phyloP scores from a whole-genome alignment of 2,888 invertebrate genomes.

The Copidosoma aretas region DNA sequence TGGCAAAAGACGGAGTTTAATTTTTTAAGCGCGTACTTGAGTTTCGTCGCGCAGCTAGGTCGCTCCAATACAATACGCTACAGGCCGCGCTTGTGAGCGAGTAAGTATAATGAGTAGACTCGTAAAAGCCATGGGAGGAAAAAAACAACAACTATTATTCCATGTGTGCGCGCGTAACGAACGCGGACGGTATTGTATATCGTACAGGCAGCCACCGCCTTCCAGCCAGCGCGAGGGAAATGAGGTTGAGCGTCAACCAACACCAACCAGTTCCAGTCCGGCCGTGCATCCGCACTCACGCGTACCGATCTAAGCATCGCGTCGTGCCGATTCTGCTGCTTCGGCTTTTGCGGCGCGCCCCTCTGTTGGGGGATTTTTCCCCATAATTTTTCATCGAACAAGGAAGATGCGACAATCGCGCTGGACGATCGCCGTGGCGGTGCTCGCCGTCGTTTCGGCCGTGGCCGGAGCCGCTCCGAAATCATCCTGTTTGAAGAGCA shows the following conservation, averaged over 20 bases:
- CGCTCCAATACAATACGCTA: too few species aligned
- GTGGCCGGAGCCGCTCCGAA: slow-evolving; percentile 30
- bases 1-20: too few species aligned
- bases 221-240: slow-evolving; percentile 29
- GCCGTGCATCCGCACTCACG: neutral
- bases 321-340: too few species aligned
- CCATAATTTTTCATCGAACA: neutral
- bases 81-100: neutral
- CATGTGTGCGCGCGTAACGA: slow-evolving; percentile 9
- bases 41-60: too few species aligned
- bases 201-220: slow-evolving; percentile 12
- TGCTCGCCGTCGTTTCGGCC: neutral
- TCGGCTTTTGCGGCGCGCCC: too few species aligned
- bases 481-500: slow-evolving; percentile 30
- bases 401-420: neutral
- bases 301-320: too few species aligned
- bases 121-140: neutral
- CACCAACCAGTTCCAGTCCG: slow-evolving; percentile 25
- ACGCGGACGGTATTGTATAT: slow-evolving; percentile 5
- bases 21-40: too few species aligned
- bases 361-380: too few species aligned
- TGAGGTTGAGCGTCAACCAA: slow-evolving; percentile 28
- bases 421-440: too few species aligned
- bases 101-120: neutral
- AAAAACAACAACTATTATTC: neutral